These are phyloP conservation scores for Rhegmatorhina hoffmannsi DNA, from an alignment of 2,113 vertebrate genomes.

Conservation along the genomic window DNA sequence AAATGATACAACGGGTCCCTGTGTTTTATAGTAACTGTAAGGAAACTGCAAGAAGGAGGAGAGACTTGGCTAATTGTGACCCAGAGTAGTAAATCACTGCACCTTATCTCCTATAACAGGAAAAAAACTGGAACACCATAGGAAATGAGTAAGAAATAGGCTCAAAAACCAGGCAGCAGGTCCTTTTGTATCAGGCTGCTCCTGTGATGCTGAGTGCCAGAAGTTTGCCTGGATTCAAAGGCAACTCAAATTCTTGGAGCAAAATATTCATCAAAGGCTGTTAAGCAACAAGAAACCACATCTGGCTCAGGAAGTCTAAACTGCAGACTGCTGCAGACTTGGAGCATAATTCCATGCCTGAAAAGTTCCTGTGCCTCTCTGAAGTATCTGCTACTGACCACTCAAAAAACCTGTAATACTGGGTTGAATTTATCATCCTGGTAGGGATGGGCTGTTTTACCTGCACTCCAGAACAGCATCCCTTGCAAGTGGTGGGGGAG, in stretches of 20 bases:
- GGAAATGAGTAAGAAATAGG: background rate
- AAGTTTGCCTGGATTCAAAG: background rate
- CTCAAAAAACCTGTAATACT: background rate
- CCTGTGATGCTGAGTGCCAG: background rate
- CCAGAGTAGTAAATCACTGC: background rate
- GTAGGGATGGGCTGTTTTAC: background rate
- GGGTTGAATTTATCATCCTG: background rate
- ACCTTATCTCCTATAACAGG: background rate
- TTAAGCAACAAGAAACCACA: background rate
- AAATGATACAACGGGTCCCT: background rate
- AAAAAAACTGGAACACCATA: background rate
- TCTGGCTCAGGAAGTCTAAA: background rate
- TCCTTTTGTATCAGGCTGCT: background rate
- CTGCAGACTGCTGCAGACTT: background rate
- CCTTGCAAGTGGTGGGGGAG: fast-evolving
- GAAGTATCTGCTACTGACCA: background rate
- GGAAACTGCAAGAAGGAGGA: background rate
- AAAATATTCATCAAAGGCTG: background rate
- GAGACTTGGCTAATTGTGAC: background rate
- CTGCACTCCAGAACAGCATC: background rate
- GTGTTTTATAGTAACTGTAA: background rate
- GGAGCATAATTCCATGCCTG: background rate
- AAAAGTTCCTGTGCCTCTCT: background rate
- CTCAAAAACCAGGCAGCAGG: background rate
- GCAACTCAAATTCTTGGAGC: background rate